Base-by-base conservation (phyloP, 2,113 vertebrate species). In the Nipponia nippon region DNA sequence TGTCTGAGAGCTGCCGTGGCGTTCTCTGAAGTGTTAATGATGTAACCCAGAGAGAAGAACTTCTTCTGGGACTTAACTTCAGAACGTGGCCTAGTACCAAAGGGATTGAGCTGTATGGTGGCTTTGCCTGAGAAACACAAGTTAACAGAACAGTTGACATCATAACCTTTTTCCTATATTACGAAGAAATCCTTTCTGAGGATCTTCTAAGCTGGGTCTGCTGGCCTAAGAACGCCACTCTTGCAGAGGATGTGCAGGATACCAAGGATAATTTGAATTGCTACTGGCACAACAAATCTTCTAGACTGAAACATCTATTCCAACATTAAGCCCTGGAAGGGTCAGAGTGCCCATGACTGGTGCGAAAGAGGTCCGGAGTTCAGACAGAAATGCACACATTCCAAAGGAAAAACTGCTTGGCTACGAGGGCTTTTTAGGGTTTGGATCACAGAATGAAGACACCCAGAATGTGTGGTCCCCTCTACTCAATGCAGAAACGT, bases 11-110 rank as follows among this genome's bases (percentile, higher is more conserved):
- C 81, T 91, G 87, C 89, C 6, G 0, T 7, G 30, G n/a, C 3
- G 9, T 78, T 86, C 49, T 87, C 83, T 75, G 80, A 91, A 87
- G 95, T 73, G 90, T 55, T 38, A 47, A 2, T 88, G 88, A 75
- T 66, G 92, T 81, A 87, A 96, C 59, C 14, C 80, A 38, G 2
- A 40, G 26, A 69, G 89, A 47, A 92, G 72, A 93, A 95, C 83
- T 96, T 87, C 94, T 92, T 49, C 22, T 67, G 85, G 93, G 79
- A 88, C 88, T 89, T 52, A 62, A 63, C 89, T 85, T 95, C 32
- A 49, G 32, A 19, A 2, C 5, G 15, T 52, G 55, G 67, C 59
- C n/a, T 38, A 62, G 62, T 13, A 90, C 42, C 55, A 53, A 47
- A 81, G 52, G 50, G 47, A 52, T 0, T 55, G 67, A 86, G 75